These are phyloP conservation scores for Dicranocentrus wangi DNA, from an alignment of 2,888 invertebrate genomes.

Conservation along the genomic window DNA sequence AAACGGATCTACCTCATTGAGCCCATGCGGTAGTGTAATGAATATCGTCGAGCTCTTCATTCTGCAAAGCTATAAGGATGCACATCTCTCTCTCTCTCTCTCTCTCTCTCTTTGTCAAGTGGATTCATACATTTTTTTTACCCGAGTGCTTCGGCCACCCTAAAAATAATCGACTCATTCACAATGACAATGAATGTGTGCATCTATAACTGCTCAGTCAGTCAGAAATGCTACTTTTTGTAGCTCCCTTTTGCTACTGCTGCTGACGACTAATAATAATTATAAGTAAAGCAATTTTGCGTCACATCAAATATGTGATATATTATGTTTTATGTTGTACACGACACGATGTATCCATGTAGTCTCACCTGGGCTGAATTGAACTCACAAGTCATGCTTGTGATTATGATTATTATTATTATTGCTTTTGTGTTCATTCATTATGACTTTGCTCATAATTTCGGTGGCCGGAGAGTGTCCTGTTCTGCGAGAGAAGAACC, in stretches of 20 bases:
- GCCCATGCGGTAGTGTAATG: too few relatives aligned
- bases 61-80: too few relatives aligned
- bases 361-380: conserved; percentile 30
- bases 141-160: not conserved
- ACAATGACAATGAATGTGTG: too few relatives aligned
- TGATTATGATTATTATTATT: conserved; percentile 1
- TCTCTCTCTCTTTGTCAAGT: not conserved
- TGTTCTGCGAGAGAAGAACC: too few relatives aligned
- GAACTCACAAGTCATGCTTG: conserved; percentile 37
- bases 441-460: conserved; percentile 24
- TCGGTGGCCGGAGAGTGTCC: not conserved
- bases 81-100: not conserved
- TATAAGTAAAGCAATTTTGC: not conserved
- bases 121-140: not conserved
- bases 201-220: too few relatives aligned
- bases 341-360: not conserved
- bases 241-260: too few relatives aligned
- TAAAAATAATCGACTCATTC: not conserved
- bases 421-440: conserved; percentile 23
- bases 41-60: too few relatives aligned
- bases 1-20: not conserved
- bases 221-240: not conserved
- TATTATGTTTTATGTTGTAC: too few relatives aligned
- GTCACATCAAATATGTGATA: not conserved
- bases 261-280: not conserved